Percentiles rank a stretch among this genome's conserved stretches.
These are phyloP conservation scores for Geophilus truncorum DNA, from an alignment of 2,888 invertebrate genomes.

Conservation along the genomic window DNA sequence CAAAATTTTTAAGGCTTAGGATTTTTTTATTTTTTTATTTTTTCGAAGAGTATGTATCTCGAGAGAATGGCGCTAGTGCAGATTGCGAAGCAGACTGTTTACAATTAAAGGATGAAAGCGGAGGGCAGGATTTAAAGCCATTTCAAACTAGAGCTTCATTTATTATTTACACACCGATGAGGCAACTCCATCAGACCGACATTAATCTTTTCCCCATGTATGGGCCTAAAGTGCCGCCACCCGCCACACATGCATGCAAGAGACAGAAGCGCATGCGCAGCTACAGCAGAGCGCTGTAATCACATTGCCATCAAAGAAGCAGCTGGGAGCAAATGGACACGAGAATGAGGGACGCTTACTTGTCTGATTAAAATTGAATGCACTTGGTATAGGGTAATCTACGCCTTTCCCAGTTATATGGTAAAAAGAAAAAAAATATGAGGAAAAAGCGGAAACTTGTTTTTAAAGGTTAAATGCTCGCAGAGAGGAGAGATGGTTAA, in stretches of 20 bases:
- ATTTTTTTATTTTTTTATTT: too few species aligned
- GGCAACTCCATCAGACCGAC: not conserved
- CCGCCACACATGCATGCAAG: slow-evolving; percentile 2
- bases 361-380: not conserved
- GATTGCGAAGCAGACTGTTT: not conserved
- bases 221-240: not conserved
- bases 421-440: not conserved
- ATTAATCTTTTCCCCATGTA: not conserved
- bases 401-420: not conserved
- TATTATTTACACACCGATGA: slow-evolving; percentile 4
- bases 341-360: not conserved
- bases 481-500: not conserved
- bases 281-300: not conserved
- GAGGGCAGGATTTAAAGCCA: not conserved
- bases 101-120: not conserved
- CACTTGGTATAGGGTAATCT: not conserved
- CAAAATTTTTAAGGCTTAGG: too few species aligned
- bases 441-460: not conserved
- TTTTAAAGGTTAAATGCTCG: not conserved
- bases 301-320: not conserved
- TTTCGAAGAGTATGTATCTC: not conserved
- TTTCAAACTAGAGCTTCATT: slow-evolving; percentile 2
- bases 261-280: not conserved
- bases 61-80: not conserved
- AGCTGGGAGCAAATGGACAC: not conserved